phyloP scores from a whole-genome alignment of 1,140 invertebrate genomes.

The Monomorium pharaonis region DNA sequence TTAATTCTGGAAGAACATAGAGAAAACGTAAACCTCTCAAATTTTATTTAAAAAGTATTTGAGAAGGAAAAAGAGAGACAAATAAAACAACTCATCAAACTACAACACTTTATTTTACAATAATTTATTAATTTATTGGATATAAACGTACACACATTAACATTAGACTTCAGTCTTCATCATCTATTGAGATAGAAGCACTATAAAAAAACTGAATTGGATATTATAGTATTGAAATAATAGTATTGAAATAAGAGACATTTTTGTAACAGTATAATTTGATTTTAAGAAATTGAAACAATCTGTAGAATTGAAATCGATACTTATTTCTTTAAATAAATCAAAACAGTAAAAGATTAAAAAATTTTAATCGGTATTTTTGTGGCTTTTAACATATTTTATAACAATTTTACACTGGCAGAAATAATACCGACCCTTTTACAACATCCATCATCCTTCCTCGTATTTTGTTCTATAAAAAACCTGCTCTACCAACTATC shows the following conservation, averaged over 20 bases:
- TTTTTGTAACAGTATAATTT: neutral
- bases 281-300: neutral
- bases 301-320: neutral
- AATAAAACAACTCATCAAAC: neutral
- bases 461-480: neutral
- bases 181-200: neutral
- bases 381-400: neutral
- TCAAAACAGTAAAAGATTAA: neutral
- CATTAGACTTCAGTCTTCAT: neutral
- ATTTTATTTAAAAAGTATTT: neutral
- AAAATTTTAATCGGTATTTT: neutral
- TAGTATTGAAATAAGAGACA: neutral
- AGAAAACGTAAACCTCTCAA: neutral
- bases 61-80: neutral
- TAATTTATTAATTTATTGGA: neutral
- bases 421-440: neutral
- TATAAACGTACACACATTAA: neutral
- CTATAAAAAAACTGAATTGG: no score
- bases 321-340: neutral
- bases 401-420: neutral
- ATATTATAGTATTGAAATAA: no score
- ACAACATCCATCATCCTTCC: neutral
- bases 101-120: neutral
- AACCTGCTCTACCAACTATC: neutral
- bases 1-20: neutral